Evolutionary conservation across 1,140 invertebrate species (phyloP), one percentile per base, ranked within the genome.

Genomic region (Tetramorium parvispinum): DNA sequence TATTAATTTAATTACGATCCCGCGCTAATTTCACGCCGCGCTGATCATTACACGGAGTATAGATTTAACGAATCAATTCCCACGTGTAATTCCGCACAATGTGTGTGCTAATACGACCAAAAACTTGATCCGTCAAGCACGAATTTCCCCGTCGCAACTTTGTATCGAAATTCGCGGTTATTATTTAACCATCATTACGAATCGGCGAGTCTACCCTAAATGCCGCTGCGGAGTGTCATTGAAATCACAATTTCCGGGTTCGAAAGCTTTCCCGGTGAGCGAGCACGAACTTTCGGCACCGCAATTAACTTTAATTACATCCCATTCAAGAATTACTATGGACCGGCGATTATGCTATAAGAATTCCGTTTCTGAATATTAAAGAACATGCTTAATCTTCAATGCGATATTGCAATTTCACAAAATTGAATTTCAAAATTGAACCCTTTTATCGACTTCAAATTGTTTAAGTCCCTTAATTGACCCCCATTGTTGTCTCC

Each of bases 1-100:
- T 83, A 83, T 83, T 83, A 83, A 83, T 83, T 83, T 83, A 83
- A 83, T 83, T 83, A 83, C 68, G 53, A 83, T 83, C 79, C 79
- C 53, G 68, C 79, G 68, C 68, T 83, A 83, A 83, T 83, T 83
- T 83, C 79, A 83, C 68, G 68, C 79, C 53, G 79, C 79, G 43
- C 53, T 83, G 79, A 83, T 83, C 79, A 83, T 83, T 83, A 83
- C 68, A 75, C 53, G 79, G 53, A 71, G 71, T 71, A 75, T 83
- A 83, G 79, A 83, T 83, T 83, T 83, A 83, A 83, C 79, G 79
- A 83, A 83, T 83, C 68, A 83, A 83, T 83, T 83, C 79, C 68
- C 79, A 46, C n/a, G 27, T 82, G 79, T 73, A 82, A 73, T 73
- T 73, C 53, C 13, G 79, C 24, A 59, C 79, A 71, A 82, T 59